Base-by-base conservation (phyloP, 1,140 invertebrate species). In the Oryctes rhinoceros region DNA sequence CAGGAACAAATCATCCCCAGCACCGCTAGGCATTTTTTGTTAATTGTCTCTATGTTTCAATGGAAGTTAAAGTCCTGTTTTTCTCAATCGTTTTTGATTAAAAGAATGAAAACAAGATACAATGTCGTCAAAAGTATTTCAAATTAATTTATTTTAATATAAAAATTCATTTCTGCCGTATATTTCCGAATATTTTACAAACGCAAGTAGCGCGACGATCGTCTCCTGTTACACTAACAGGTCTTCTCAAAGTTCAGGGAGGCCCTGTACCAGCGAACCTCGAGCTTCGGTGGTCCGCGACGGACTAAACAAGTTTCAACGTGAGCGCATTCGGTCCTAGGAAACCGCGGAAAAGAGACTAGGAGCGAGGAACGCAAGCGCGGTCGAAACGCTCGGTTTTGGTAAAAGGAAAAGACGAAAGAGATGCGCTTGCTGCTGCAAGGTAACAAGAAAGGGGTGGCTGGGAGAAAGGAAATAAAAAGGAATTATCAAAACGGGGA, bases 1-100 rank as follows among this genome's bases (percentile, higher is more conserved):
- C 20, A 87, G 81, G 76, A 84, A 84, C 13, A 86, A 79, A 20
- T 87, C 86, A 65, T 86, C 86, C 35, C 83, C 85, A 37, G 18
- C 77, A 62, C 83, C 85, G 39, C 79, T 76, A 39, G 86, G 83
- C 86, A 87, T 87, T 59, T 30, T 65, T 81, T 11, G 78, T n/a
- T 3, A 44, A 78, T 30, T 62, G 11, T 62, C 67, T 39, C 47
- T 79, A 3, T 20, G 30, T 47, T 15, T 48, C 78, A 18, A 59
- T n/a, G 18, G 18, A 59, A 44, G 5, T 7, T 10, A 44, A 44
- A 44, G 24, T 24, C n/a, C 15, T 10, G 7, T 76, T 49, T 18
- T 18, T 47, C 2, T 76, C 39, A 10, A 7, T 10, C 5, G 39
- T 44, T 4, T 10, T 44, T 4, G 5, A 44, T 44, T 44, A 7